Evolutionary conservation across 2,888 invertebrate genomes (phyloP), one percentile per base, ranked within the genome.

Genomic region (Maniola hyperantus): DNA sequence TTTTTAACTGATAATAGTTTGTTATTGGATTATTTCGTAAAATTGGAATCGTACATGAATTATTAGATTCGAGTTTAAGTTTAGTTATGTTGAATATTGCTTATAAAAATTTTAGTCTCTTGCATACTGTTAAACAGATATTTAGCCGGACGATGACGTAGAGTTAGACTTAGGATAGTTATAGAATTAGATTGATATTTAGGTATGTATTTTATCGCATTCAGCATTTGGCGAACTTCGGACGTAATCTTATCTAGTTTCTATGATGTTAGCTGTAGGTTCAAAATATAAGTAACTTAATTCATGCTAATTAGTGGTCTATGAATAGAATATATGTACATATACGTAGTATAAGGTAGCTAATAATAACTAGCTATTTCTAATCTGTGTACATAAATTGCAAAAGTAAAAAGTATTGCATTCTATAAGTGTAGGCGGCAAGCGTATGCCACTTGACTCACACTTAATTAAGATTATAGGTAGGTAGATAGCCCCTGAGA

Each of bases 11-110:
- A 50, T 0, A 39, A 34, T 18, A 51, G 8, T 55, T 55, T 51
- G 50, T 51, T 51, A 51, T 20, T 26, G 10, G 11, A 11, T 51
- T 26, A 51, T 20, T 54, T 44, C 44, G 44, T 33, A 15, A 59
- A 42, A 53, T 57, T 59, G 5, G 15, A 42, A 68, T 65, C 69
- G 71, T 71, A 69, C 71, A 69, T 71, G 64, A 71, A 71, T 71
- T 71, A 69, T 69, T 69, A 65, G 67, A 71, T 65, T 64, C 67
- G 71, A 69, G 71, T 69, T 64, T 60, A 44, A 55, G 11, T 58
- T 58, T 60, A 46, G 33, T 54, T 58, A 48, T 53, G n/a, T 53
- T 36, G 33, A 51, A 44, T 46, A 13, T 46, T 15, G 15, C 13
- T 33, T 55, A 46, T 7, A 44, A 11, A 5, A 44, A 20, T 10